Percentiles rank a stretch among this genome's conserved stretches.
Conservation (phyloP, 2,797 vertebrate species). For the Sebastes variabilis region DNA sequence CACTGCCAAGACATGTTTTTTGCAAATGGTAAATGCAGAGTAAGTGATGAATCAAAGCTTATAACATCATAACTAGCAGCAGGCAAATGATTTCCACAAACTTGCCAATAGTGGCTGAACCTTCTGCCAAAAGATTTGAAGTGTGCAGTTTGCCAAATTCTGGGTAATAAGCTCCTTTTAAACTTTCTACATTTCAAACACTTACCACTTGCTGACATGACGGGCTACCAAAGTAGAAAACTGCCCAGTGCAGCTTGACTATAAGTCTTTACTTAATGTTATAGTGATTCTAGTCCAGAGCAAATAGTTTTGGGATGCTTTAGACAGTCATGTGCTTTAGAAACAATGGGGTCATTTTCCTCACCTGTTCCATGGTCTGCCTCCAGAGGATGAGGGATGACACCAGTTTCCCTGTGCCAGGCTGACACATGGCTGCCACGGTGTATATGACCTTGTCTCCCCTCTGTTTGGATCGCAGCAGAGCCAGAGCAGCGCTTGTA, state of each 20-base stretch:
- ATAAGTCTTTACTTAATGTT: neutral
- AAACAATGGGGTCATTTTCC: conserved; percentile 7
- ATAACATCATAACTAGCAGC: conserved; percentile 8
- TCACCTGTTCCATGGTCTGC: conserved; percentile 91
- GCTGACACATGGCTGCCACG: conserved; percentile 91
- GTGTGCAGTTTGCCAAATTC: conserved; percentile 15
- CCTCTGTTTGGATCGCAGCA: conserved; percentile 93
- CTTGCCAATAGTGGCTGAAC: conserved; percentile 13
- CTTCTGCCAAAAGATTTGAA: conserved; percentile 20
- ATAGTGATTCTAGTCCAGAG: neutral
- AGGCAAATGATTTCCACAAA: conserved; percentile 7
- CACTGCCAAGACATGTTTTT: neutral
- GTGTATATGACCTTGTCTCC: conserved; percentile 90
- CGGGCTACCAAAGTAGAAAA: neutral
- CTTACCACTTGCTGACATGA: conserved; percentile 1
- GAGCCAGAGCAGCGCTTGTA: conserved; percentile 91
- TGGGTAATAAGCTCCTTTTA: conserved; percentile 22
- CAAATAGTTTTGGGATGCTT: neutral
- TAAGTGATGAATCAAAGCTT: conserved; percentile 17
- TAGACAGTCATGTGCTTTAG: neutral
- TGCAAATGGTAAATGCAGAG: neutral
- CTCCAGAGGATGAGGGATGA: conserved; percentile 93
- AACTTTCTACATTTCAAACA: conserved; percentile 21
- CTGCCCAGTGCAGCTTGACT: neutral
- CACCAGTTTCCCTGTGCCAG: conserved; percentile 91